Conservation (phyloP, 2,888 invertebrate genomes). For the Acleris holmiana region DNA sequence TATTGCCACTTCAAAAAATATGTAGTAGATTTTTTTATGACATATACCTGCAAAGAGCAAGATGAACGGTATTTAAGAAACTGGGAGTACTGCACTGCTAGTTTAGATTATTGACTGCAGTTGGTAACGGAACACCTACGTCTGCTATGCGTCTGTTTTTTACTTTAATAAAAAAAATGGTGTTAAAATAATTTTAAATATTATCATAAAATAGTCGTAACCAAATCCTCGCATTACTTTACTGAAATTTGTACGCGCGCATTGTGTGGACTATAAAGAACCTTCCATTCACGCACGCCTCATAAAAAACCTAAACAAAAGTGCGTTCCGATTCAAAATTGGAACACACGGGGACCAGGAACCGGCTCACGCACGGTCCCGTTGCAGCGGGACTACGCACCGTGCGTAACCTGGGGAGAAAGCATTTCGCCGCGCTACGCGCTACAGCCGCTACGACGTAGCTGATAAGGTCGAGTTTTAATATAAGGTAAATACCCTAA, state of each 20-base stretch:
- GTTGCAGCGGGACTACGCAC: conserved; percentile 52
- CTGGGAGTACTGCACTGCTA: too few relatives aligned
- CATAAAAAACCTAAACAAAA: conserved; percentile 35
- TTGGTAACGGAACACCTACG: too few relatives aligned
- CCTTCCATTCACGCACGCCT: conserved; percentile 13
- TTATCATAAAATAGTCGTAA: too few relatives aligned
- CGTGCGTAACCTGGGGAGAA: conserved; percentile 33
- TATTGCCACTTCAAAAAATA: too few relatives aligned
- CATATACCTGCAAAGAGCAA: too few relatives aligned
- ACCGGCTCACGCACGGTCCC: conserved; percentile 65
- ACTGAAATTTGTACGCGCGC: background rate
- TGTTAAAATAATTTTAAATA: too few relatives aligned
- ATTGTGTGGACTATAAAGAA: background rate
- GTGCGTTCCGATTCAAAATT: conserved; percentile 36
- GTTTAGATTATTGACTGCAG: too few relatives aligned
- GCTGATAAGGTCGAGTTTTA: background rate
- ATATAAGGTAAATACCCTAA: background rate
- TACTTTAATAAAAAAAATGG: too few relatives aligned
- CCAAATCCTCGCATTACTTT: too few relatives aligned
- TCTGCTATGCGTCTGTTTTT: too few relatives aligned
- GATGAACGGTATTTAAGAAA: too few relatives aligned
- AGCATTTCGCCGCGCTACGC: conserved; percentile 35
- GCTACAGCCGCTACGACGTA: conserved; percentile 29
- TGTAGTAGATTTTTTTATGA: too few relatives aligned
- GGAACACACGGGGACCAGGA: conserved; percentile 39